These are phyloP conservation scores for Halocaridina rubra DNA, from an alignment of 2,888 invertebrate genomes.

Conservation along the genomic window DNA sequence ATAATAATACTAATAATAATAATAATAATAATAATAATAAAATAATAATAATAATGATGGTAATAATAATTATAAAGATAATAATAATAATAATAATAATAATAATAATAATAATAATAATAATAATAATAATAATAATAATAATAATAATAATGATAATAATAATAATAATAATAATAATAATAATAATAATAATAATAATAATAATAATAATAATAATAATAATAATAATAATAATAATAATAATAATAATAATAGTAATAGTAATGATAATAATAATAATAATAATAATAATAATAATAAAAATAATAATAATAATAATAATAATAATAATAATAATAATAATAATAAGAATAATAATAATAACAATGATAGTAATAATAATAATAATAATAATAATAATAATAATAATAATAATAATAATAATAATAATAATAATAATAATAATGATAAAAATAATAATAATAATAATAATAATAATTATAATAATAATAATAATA, in stretches of 20 bases:
- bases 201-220: conserved; percentile 1
- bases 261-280: conserved; percentile 8
- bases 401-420: not conserved
- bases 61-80: not conserved
- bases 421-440: not conserved
- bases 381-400: not conserved
- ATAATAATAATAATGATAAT: not conserved
- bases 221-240: conserved; percentile 4
- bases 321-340: not conserved
- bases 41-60: not conserved
- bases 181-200: conserved; percentile 5
- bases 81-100: not conserved
- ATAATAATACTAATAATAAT: not conserved
- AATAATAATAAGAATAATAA: not conserved
- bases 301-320: not conserved
- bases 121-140: not conserved
- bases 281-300: not conserved
- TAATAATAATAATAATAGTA: conserved; percentile 1
- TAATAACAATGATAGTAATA: not conserved
- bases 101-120: not conserved
- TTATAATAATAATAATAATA: not conserved
- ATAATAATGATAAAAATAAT: not conserved
- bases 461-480: not conserved
- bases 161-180: not conserved
- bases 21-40: not conserved